phyloP scores from a whole-genome alignment of 2,113 vertebrate species.

The Spheniscus mendiculus region DNA sequence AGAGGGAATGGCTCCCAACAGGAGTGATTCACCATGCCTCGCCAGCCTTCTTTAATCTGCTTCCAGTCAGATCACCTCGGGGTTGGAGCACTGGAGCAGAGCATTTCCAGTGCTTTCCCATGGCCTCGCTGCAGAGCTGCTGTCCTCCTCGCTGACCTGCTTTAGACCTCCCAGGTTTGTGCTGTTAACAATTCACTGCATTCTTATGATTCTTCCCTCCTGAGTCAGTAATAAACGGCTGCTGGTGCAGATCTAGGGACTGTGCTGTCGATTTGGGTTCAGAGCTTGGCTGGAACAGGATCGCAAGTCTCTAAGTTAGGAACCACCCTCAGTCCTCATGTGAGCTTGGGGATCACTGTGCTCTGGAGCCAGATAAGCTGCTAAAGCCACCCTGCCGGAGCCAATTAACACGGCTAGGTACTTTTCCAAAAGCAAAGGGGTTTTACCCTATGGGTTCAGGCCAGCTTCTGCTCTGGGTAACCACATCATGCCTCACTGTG shows the following conservation, averaged over 20 bases:
- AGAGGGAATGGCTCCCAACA: neutral
- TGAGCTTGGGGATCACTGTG: neutral
- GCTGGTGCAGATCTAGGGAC: neutral
- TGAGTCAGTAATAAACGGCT: neutral
- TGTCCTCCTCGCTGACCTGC: neutral
- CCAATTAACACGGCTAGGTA: neutral
- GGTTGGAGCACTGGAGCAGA: neutral
- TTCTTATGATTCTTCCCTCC: neutral
- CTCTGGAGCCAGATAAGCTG: neutral
- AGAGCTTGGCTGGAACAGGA: neutral
- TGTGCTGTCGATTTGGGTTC: neutral
- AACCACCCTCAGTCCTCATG: neutral
- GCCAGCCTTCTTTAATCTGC: neutral
- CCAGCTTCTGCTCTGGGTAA: slow-evolving; percentile 19
- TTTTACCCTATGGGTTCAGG: neutral
- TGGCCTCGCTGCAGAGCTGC: neutral
- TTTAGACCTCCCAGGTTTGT: slow-evolving; percentile 14
- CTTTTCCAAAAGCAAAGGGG: neutral
- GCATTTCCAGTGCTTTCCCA: neutral
- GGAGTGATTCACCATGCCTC: neutral
- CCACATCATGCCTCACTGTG: slow-evolving; percentile 3
- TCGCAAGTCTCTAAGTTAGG: rapidly evolving
- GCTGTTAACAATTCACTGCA: neutral
- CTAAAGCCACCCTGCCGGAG: neutral
- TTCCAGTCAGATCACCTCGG: neutral